Conservation (phyloP, 2,113 vertebrate species). For the Clarias magur region DNA sequence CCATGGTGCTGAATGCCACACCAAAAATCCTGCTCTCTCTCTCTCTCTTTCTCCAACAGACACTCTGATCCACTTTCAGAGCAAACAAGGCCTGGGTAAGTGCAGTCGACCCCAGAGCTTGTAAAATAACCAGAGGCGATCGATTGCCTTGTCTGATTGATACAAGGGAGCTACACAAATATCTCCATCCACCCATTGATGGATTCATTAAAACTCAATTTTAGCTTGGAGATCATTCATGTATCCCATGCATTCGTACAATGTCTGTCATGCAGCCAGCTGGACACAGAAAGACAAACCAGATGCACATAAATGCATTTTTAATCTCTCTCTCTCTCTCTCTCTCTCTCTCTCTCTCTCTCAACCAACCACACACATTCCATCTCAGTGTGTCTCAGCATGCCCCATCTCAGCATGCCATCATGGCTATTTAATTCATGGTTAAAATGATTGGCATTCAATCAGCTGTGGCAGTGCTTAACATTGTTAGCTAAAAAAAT, state of each 20-base stretch:
- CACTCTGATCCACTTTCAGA: neutral
- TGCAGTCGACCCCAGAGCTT: neutral
- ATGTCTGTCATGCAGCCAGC: slow-evolving; percentile 3
- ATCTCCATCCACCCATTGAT: slow-evolving; percentile 41
- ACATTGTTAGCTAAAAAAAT: neutral
- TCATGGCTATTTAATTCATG: slow-evolving; percentile 8
- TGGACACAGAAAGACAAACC: neutral
- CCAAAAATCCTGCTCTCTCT: neutral
- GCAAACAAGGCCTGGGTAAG: slow-evolving; percentile 3
- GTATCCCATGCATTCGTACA: slow-evolving; percentile 3
- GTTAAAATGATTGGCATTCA: neutral
- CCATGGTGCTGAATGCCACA: neutral
- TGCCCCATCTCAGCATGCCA: too few relatives aligned
- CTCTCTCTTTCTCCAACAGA: neutral
- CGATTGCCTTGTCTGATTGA: slow-evolving; percentile 43
- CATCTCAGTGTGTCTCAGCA: neutral
- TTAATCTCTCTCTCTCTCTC: neutral
- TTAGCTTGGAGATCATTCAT: slow-evolving; percentile 23
- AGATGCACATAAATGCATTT: slow-evolving; percentile 2
- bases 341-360: too few relatives aligned
- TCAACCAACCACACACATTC: too few relatives aligned
- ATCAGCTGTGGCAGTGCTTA: neutral
- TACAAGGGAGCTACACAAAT: slow-evolving; percentile 46
- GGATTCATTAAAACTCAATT: slow-evolving; percentile 45
- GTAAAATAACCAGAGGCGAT: slow-evolving; percentile 42